Evolutionary conservation across 1,140 invertebrate species (phyloP).

Genomic region (Bombus cullumanus): DNA sequence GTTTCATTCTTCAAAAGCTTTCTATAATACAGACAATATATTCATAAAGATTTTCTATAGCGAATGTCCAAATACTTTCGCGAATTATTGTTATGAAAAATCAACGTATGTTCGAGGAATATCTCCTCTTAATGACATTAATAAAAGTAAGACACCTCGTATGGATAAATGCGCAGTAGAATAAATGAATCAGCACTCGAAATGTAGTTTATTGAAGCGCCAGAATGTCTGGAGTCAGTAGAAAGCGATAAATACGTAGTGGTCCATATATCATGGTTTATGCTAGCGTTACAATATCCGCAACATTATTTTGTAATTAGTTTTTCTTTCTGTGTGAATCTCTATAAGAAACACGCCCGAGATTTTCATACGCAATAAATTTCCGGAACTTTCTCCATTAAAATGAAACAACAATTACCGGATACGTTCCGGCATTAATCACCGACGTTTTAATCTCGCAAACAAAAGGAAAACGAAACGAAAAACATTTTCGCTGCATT

Average conservation of each 20-base stretch:
- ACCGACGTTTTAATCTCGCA: background rate
- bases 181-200: constrained; percentile 45
- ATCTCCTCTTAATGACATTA: constrained; percentile 33
- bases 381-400: background rate
- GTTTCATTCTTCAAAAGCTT: background rate
- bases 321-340: background rate
- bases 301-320: constrained; percentile 37
- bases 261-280: constrained; percentile 20
- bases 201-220: constrained; percentile 51
- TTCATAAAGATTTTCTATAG: background rate
- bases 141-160: constrained; percentile 31
- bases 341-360: background rate
- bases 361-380: background rate
- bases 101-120: background rate
- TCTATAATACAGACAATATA: background rate
- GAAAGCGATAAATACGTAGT: constrained; percentile 46
- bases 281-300: constrained; percentile 1
- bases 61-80: background rate
- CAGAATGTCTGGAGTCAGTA: constrained; percentile 51
- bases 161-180: background rate
- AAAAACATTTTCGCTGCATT: too few species aligned
- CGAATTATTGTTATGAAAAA: background rate
- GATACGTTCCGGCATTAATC: background rate
- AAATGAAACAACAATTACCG: background rate
- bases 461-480: background rate